phyloP scores from a whole-genome alignment of 2,888 invertebrate genomes.

The Acanthosepion esculentum region DNA sequence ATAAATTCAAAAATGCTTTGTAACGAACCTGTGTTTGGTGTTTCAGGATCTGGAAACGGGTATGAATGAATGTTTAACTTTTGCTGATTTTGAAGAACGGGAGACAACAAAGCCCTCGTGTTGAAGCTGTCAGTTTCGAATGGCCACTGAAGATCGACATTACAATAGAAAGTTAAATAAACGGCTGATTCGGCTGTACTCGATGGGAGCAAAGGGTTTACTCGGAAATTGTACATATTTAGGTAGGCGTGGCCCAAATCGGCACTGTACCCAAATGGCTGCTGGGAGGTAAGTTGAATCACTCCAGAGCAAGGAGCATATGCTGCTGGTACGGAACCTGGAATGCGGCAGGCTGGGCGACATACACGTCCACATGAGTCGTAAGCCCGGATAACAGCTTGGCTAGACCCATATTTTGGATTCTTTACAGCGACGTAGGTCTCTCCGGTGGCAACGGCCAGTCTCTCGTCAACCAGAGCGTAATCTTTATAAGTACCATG shows the following conservation, averaged over 20 bases:
- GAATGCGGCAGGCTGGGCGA: conserved; percentile 56
- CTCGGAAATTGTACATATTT: conserved; percentile 56
- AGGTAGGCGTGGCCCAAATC: conserved; percentile 58
- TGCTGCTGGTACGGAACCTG: conserved; percentile 51
- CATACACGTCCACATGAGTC: conserved; percentile 61
- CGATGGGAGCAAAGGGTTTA: conserved; percentile 52
- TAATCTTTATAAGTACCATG: conserved; percentile 67
- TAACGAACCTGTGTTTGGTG: background rate
- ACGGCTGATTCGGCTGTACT: conserved; percentile 54
- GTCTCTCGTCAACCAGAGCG: conserved; percentile 63
- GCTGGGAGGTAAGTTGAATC: conserved; percentile 54
- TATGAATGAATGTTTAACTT: background rate
- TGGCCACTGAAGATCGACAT: conserved; percentile 58
- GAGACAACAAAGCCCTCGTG: background rate
- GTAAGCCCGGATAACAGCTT: conserved; percentile 57
- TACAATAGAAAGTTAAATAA: conserved; percentile 60
- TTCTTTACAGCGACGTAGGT: conserved; percentile 66
- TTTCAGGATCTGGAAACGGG: background rate
- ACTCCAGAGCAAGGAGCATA: conserved; percentile 56
- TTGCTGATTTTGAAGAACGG: background rate
- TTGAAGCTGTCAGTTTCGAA: conserved; percentile 50
- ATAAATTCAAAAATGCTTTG: background rate
- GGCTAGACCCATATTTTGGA: conserved; percentile 56
- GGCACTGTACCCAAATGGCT: conserved; percentile 57
- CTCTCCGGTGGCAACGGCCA: conserved; percentile 63